A percentile compares a stretch with the other conserved stretches of the same genome.
These are phyloP conservation scores for Halcyon chelicuti DNA, from an alignment of 2,797 vertebrate species.

Conservation along the genomic window DNA sequence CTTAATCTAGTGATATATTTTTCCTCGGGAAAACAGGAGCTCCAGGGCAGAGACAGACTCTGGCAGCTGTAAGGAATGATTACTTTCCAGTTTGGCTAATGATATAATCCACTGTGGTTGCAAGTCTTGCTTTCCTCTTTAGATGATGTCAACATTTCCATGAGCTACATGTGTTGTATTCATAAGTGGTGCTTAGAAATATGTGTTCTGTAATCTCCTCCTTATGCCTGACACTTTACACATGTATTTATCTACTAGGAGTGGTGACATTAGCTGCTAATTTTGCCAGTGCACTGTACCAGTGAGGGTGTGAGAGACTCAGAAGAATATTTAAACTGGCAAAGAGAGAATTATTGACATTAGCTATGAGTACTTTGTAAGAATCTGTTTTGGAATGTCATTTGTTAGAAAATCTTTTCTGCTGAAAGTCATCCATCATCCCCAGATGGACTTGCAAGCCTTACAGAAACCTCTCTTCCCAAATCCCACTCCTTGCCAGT, in stretches of 20 bases:
- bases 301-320: constrained; percentile 29
- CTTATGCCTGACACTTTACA: constrained; percentile 69
- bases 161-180: constrained; percentile 67
- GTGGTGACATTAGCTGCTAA: constrained; percentile 62
- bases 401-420: constrained; percentile 64
- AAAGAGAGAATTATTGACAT: constrained; percentile 63
- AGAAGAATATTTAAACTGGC: constrained; percentile 66
- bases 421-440: constrained; percentile 59
- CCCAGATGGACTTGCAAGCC: constrained; percentile 1
- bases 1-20: constrained; percentile 8
- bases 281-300: constrained; percentile 60
- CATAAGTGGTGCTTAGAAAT: constrained; percentile 71
- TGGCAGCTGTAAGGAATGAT: constrained; percentile 54
- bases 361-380: constrained; percentile 60
- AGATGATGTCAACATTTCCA: constrained; percentile 63
- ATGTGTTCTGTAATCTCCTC: constrained; percentile 71
- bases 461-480: not conserved
- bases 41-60: not conserved
- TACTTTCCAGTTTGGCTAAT: constrained; percentile 66
- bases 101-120: constrained; percentile 63
- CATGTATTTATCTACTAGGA: constrained; percentile 71
- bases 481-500: not conserved
- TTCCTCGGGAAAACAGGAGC: constrained; percentile 12
- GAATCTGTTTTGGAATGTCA: constrained; percentile 54
- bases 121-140: constrained; percentile 67